Conservation (phyloP, 1,140 invertebrate species). For the Drosophila setifemur region DNA sequence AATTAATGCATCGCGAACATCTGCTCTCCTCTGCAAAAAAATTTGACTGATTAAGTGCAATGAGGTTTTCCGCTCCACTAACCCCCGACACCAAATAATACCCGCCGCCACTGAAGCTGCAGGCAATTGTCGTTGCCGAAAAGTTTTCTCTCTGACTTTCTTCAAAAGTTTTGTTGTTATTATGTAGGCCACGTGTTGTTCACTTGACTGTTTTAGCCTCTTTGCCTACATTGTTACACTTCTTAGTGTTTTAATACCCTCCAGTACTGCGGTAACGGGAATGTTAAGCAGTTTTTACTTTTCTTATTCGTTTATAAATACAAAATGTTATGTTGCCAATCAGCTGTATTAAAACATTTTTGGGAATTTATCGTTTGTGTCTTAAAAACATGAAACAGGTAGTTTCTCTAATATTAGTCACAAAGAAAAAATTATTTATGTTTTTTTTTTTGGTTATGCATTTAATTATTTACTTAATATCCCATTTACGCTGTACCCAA, state of each 20-base stretch:
- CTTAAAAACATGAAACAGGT: no score
- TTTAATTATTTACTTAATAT: no score
- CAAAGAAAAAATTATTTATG: no score
- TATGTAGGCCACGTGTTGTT: constrained; percentile 61
- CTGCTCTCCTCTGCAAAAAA: constrained; percentile 44
- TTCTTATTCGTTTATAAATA: no score
- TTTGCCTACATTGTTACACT: constrained; percentile 54
- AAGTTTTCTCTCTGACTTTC: constrained; percentile 42
- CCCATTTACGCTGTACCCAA: no score
- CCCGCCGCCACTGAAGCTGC: constrained; percentile 50
- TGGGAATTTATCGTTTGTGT: no score
- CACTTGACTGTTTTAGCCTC: constrained; percentile 49
- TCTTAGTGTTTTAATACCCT: constrained; percentile 32
- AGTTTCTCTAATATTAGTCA: no score
- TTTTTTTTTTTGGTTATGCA: no score
- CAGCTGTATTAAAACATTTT: no score
- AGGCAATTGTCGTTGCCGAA: constrained; percentile 57
- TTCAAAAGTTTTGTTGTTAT: constrained; percentile 34
- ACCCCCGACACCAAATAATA: not conserved
- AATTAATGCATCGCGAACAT: constrained; percentile 41
- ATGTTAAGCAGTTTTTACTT: no score
- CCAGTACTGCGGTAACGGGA: no score
- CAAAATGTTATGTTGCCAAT: no score
- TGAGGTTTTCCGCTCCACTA: constrained; percentile 9
- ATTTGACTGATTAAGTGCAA: constrained; percentile 75